These are phyloP conservation scores for Macquaria ambigua DNA, from an alignment of 2,113 vertebrate genomes.

Conservation along the genomic window DNA sequence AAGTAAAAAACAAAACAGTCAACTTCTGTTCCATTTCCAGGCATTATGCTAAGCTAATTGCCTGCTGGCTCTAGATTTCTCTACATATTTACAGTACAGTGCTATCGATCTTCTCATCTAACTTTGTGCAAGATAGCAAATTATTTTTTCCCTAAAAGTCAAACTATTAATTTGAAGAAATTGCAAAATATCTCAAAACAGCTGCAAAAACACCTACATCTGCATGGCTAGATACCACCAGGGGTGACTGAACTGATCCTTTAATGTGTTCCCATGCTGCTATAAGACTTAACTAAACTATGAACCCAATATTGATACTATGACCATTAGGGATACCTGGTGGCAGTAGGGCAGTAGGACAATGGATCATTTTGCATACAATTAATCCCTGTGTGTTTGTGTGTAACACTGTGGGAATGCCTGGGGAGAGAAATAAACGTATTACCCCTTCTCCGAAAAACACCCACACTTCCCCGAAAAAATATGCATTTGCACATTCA, in stretches of 20 bases:
- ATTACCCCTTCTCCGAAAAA: constrained; percentile 69
- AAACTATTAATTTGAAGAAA: background rate
- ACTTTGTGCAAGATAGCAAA: background rate
- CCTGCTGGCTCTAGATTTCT: background rate
- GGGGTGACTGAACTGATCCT: background rate
- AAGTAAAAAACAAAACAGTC: background rate
- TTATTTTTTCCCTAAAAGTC: background rate
- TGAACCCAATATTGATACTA: background rate
- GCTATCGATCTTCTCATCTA: background rate
- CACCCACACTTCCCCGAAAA: constrained; percentile 77
- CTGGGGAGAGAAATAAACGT: constrained; percentile 57
- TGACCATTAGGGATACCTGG: constrained; percentile 16
- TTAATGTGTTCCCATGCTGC: background rate
- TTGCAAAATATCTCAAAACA: background rate
- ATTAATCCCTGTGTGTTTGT: background rate
- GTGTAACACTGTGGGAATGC: constrained; percentile 61
- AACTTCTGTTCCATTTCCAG: background rate
- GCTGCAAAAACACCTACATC: background rate
- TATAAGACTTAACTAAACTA: background rate
- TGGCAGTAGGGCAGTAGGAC: constrained; percentile 37
- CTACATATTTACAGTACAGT: too few species aligned
- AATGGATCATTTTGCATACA: background rate
- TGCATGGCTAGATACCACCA: background rate
- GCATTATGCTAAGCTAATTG: background rate
- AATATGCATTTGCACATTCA: constrained; percentile 71